Evolutionary conservation across 2,888 invertebrate species (phyloP).

Genomic region (Andrena minutula): DNA sequence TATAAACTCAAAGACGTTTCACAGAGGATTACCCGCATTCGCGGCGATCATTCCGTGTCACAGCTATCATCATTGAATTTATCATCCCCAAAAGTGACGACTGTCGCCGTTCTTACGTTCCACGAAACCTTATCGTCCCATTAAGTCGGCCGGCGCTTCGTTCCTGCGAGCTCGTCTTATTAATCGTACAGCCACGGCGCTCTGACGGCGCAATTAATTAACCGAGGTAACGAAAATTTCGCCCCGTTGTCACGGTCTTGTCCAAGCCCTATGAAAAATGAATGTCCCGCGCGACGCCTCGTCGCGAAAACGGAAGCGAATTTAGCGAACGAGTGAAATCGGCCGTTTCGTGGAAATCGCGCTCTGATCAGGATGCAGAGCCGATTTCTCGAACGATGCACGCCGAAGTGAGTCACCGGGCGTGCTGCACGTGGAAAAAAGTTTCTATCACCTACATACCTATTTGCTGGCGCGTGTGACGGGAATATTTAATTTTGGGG

Average conservation of each 20-base stretch:
- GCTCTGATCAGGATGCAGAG: conserved; percentile 52
- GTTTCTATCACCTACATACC: conserved; percentile 72
- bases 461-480: conserved; percentile 59
- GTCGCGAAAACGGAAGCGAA: conserved; percentile 43
- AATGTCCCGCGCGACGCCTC: background rate
- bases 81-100: conserved; percentile 11
- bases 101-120: background rate
- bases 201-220: background rate
- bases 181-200: background rate
- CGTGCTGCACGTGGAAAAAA: conserved; percentile 60
- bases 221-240: background rate
- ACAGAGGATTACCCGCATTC: background rate
- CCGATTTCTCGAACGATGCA: conserved; percentile 52
- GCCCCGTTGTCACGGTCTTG: background rate
- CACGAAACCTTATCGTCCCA: conserved; percentile 14
- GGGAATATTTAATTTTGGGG: conserved; percentile 49
- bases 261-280: conserved; percentile 8
- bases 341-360: conserved; percentile 59
- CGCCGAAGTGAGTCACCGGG: conserved; percentile 60
- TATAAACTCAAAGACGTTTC: background rate
- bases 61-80: conserved; percentile 17
- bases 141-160: background rate
- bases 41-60: conserved; percentile 2
- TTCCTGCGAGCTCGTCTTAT: background rate
- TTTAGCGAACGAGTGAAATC: conserved; percentile 48